Base-by-base conservation (phyloP, 2,797 vertebrate species). In the Mormyrops attenuatus region DNA sequence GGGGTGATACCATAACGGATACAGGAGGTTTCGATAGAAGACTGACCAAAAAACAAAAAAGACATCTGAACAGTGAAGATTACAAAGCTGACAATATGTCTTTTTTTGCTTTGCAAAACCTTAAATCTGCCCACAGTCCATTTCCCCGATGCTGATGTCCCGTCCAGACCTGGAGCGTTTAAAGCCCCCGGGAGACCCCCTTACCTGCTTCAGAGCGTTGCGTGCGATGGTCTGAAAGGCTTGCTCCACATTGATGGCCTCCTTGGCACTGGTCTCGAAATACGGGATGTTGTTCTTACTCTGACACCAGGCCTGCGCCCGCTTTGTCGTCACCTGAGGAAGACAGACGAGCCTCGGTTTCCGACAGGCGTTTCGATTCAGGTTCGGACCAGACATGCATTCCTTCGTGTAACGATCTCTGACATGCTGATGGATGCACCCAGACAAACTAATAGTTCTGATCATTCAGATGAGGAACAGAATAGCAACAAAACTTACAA, bases 251-350 rank as follows among this genome's bases (percentile, higher is more conserved):
- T 99, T 99, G 94, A 99, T 99, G 82, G 99, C 99, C 94, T 99
- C 99, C 96, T 99, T 99, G 94, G 98, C 98, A 92, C 99, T 99
- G 95, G 98, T 99, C 96, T 99, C 98, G 22, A 99, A 99, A 94
- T 99, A 99, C 0, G 98, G 99, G 96, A 99, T 99, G 95, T 99
- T 99, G 96, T 99, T 99, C 97, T 99, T 99, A 96, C 98, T 99
- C 96, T 99, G 98, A 95, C 99, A 99, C 99, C 99, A 99, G 91
- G 97, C 97, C 94, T 99, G 99, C 66, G 99, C 98, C 92, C 99
- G 95, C 94, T 99, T 99, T 92, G 98, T 99, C 93, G 98, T 97
- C 93, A 99, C 98, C 99, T 99, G 93, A 77, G 91, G 90, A 11
- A 89, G 49, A 90, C 69, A 89, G 20, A n/a, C 89, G 7, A 34